A percentile compares a stretch with the other conserved stretches of the same genome.
phyloP scores from a whole-genome alignment of 2,888 invertebrate genomes.

The Creontiades dilutus region DNA sequence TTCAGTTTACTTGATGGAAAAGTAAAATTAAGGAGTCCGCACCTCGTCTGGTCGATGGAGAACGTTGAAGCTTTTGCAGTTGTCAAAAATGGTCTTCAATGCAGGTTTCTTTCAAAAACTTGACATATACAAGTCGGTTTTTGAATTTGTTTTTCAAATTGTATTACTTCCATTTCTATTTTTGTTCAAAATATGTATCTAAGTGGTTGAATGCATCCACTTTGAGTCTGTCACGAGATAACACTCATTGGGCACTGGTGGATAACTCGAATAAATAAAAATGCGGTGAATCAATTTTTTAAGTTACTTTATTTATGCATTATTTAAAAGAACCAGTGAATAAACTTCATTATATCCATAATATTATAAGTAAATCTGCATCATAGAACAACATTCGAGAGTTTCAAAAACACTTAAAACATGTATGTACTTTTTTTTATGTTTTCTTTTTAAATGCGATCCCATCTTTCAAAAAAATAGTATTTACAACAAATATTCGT shows the following conservation, averaged over 20 bases:
- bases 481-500: constrained; percentile 74
- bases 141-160: too few species aligned
- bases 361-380: constrained; percentile 75
- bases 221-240: too few species aligned
- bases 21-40: background rate
- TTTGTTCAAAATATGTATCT: too few species aligned
- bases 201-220: too few species aligned
- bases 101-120: too few species aligned
- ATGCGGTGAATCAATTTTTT: constrained; percentile 58
- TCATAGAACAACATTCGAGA: constrained; percentile 73
- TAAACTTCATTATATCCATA: constrained; percentile 74
- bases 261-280: too few species aligned
- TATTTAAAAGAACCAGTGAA: constrained; percentile 75
- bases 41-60: background rate
- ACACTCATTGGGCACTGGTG: background rate
- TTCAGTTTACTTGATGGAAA: background rate
- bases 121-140: too few species aligned
- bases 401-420: constrained; percentile 72
- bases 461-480: constrained; percentile 75
- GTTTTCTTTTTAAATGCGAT: constrained; percentile 73
- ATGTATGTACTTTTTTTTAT: constrained; percentile 62
- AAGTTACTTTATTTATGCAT: constrained; percentile 75
- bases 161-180: too few species aligned
- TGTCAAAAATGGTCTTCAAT: background rate
- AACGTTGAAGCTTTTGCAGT: background rate